Evolutionary conservation across 2,797 vertebrate genomes (phyloP).

Genomic region (Hirundo rustica): DNA sequence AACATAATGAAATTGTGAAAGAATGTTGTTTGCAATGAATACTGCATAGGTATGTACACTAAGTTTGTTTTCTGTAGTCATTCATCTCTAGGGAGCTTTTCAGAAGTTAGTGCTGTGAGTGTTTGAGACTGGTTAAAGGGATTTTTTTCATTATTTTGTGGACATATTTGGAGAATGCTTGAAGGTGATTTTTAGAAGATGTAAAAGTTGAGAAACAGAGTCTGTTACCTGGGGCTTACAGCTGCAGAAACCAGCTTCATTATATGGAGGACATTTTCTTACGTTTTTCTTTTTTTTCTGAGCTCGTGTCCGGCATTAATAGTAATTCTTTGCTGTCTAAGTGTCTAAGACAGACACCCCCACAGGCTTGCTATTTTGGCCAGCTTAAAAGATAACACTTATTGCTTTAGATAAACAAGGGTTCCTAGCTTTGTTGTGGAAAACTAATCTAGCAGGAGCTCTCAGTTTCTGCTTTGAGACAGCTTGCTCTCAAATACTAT

Average conservation of each 20-base stretch:
- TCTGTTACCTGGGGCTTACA: neutral
- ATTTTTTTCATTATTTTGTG: neutral
- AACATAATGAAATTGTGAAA: neutral
- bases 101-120: neutral
- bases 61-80: neutral
- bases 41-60: neutral
- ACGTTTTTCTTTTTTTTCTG: neutral
- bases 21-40: neutral
- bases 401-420: neutral
- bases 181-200: neutral
- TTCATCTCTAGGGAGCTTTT: neutral
- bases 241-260: neutral
- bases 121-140: neutral
- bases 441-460: neutral
- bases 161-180: neutral
- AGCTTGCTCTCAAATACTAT: neutral
- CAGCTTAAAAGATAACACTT: neutral
- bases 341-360: neutral
- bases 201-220: neutral
- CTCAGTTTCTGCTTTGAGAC: neutral
- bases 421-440: neutral
- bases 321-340: neutral
- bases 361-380: neutral
- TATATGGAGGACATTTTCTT: neutral
- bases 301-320: neutral